Evolutionary conservation across 2,888 invertebrate genomes (phyloP), one percentile per base, ranked within the genome.

Genomic region (Tribolium freemani): DNA sequence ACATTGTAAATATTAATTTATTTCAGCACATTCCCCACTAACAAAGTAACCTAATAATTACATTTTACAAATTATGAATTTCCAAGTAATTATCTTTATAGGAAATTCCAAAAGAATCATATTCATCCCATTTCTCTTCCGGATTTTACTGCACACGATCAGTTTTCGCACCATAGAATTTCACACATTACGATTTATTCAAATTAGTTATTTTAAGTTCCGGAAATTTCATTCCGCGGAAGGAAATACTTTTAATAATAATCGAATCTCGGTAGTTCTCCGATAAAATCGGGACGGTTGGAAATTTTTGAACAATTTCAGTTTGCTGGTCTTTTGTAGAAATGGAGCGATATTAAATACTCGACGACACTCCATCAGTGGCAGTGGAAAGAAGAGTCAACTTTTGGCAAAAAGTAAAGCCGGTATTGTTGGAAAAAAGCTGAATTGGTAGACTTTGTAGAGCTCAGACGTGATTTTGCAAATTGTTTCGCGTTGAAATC

Each of bases 11-110:
- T 54, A 44, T 66, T 66, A 66, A 66, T 66, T 66, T 54, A 5
- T 56, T 67, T 13, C 48, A 30, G 16, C 48, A 38, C 45, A 16
- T 67, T 30, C 16, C 31, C 26, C 30, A 38, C 58, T 38, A 38
- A 21, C 48, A 46, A 10, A 48, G 46, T 53, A 60, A 69, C 58
- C 58, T 60, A 50, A 58, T 69, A 69, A 69, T 60, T 60, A 31
- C 13, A 58, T 10, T 51, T 60, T 69, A 51, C 51, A 51, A 21
- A 45, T 4, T 9, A 53, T 16, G 45, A 44, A 58, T 58, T 3
- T 16, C 11, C 5, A 10, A 5, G 63, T 46, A 48, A 60, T 60
- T 60, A 48, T 46, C 38, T 20, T 44, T 10, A 44, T 6, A 46
- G 1, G n/a, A 20, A 51, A 20, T 13, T 46, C 46, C 21, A 4